Base-by-base conservation (phyloP, 2,888 invertebrate species). In the Amaurobius ferox region DNA sequence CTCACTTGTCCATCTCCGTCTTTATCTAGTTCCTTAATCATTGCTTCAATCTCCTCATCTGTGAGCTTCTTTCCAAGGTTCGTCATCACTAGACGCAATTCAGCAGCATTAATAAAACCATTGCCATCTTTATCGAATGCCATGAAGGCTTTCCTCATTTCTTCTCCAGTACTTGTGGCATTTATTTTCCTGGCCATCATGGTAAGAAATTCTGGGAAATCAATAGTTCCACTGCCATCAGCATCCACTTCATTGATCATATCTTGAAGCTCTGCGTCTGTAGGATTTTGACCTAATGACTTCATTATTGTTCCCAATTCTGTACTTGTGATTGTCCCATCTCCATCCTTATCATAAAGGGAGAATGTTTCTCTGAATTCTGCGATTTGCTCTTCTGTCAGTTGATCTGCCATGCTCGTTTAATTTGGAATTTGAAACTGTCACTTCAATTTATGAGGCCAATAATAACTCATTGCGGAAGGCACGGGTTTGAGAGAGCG, bases 111-210 rank as follows among this genome's bases (percentile, higher is more conserved):
- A 93, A 99, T 98, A 94, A 98, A 98, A 90, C 99, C 99, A 92
- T 99, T 98, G 92, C 98, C 98, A 93, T 99, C 98, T 94, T 98
- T 98, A 94, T 99, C 98, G 93, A 99, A 98, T 90, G 97, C 98
- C 93, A 98, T 95, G 95, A 98, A 93, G 90, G 98, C 98, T 93
- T 99, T 98, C 93, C 98, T 95, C 93, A 99, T 98, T 93, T 99
- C 98, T 93, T 98, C 98, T 94, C 98, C 98, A 92, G 97, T 91
- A 93, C 99, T 99, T 90, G 98, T 98, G 93, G 99, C 98, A 93
- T 99, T 98, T 98, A 99, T 98, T 94, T 99, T 99, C 92, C 98
- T 95, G 91, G 99, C 99, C 99, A 99, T 99, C 98, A 99, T 99
- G 92, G 98, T 98, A 91, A 99, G 94, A 94, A 99, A 99, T 93